These are phyloP conservation scores for Megatriorchis doriae DNA, from an alignment of 2,113 vertebrate genomes.

Conservation along the genomic window DNA sequence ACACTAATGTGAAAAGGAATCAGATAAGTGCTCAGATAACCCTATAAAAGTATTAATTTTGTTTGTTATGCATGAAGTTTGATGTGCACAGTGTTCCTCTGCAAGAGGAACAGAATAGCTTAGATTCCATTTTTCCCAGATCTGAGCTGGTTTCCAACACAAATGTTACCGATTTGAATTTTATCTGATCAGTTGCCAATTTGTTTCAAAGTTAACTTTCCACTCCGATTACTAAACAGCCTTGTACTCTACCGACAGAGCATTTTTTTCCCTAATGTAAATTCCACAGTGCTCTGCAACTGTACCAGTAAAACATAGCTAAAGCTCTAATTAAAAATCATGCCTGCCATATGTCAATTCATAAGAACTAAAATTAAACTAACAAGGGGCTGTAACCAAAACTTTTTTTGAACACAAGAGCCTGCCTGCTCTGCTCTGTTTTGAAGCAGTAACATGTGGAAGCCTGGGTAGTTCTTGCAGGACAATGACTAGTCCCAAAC, in stretches of 20 bases:
- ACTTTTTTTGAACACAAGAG: constrained; percentile 31
- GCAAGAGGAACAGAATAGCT: constrained; percentile 53
- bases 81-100: neutral
- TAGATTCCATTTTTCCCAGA: constrained; percentile 60
- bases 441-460: neutral
- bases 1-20: constrained; percentile 7
- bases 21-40: constrained; percentile 23
- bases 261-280: constrained; percentile 59
- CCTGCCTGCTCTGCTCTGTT: neutral
- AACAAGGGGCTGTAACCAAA: constrained; percentile 52
- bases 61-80: neutral
- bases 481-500: neutral
- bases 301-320: constrained; percentile 48
- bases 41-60: constrained; percentile 4
- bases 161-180: constrained; percentile 69
- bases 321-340: constrained; percentile 60
- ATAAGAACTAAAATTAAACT: constrained; percentile 63
- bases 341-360: constrained; percentile 63
- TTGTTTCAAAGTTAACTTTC: constrained; percentile 69
- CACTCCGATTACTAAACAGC: constrained; percentile 65
- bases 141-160: constrained; percentile 63
- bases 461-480: neutral
- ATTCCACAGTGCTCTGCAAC: constrained; percentile 56
- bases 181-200: constrained; percentile 68
- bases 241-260: constrained; percentile 51